Percentiles rank a stretch among this genome's conserved stretches.
These are phyloP conservation scores for Poeciliopsis presidionis DNA, from an alignment of 2,797 vertebrate species.

Conservation along the genomic window DNA sequence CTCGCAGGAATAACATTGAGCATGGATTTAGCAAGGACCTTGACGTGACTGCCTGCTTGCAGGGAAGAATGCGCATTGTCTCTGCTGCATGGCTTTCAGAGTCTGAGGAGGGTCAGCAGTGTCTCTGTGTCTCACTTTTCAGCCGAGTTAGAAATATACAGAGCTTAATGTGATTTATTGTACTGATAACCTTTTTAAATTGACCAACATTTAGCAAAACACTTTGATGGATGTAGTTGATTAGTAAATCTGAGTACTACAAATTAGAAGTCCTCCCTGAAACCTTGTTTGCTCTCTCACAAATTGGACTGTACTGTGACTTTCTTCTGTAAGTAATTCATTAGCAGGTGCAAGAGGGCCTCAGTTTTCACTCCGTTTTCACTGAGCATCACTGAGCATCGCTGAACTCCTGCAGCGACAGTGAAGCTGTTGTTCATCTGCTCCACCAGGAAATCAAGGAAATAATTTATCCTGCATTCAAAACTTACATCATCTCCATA, in stretches of 20 bases:
- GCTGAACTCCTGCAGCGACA: not conserved
- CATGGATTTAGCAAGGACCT: conserved; percentile 71
- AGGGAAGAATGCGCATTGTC: conserved; percentile 41
- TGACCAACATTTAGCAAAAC: conserved; percentile 15
- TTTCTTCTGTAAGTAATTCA: conserved; percentile 10
- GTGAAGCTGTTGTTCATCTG: conserved; percentile 2
- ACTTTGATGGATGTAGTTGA: conserved; percentile 36
- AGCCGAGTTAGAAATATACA: conserved; percentile 16
- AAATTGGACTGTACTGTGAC: conserved; percentile 3
- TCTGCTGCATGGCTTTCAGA: conserved; percentile 20
- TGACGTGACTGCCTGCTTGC: conserved; percentile 61
- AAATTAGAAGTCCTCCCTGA: conserved; percentile 18
- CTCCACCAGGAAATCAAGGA: no score
- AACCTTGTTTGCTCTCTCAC: conserved; percentile 20
- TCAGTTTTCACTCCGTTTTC: not conserved
- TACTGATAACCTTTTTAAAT: conserved; percentile 15
- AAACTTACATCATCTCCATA: not conserved
- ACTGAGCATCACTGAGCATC: not conserved
- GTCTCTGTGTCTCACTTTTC: not conserved
- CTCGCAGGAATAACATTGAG: conserved; percentile 68
- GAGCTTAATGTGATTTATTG: conserved; percentile 22
- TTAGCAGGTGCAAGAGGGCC: conserved; percentile 3
- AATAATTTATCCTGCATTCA: not conserved
- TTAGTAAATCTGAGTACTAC: conserved; percentile 20
- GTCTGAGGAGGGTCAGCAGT: not conserved